A percentile compares a stretch with the other conserved stretches of the same genome.
phyloP scores from a whole-genome alignment of 2,797 vertebrate species.

The Melanotaenia maccullochi region DNA sequence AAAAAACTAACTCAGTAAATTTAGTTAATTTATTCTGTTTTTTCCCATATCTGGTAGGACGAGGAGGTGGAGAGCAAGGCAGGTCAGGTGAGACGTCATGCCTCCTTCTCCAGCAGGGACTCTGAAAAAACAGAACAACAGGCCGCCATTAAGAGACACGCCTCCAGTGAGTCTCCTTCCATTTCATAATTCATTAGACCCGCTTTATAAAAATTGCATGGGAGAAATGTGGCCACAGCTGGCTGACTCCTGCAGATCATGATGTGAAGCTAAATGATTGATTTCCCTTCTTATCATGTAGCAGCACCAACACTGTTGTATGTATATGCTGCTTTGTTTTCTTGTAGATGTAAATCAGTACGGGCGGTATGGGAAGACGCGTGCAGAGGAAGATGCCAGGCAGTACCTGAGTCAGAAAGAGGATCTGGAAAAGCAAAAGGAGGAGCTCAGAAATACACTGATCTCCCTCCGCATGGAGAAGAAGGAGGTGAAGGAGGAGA shows the following conservation, averaged over 20 bases:
- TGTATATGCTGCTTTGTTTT: slow-evolving; percentile 13
- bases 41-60: slow-evolving; percentile 60
- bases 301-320: background rate
- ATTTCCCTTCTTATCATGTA: background rate
- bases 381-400: slow-evolving; percentile 94
- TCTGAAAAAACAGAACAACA: slow-evolving; percentile 88
- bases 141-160: slow-evolving; percentile 91
- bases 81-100: slow-evolving; percentile 89
- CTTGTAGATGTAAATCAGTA: slow-evolving; percentile 92
- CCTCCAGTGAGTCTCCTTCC: slow-evolving; percentile 87
- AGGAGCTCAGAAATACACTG: slow-evolving; percentile 86
- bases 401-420: slow-evolving; percentile 91
- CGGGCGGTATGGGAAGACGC: slow-evolving; percentile 92
- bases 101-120: slow-evolving; percentile 93
- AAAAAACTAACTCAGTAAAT: background rate
- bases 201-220: slow-evolving; percentile 13
- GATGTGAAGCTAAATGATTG: background rate
- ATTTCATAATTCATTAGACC: slow-evolving; percentile 18
- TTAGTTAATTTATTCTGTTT: background rate
- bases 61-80: slow-evolving; percentile 76
- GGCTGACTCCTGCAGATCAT: background rate
- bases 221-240: slow-evolving; percentile 22
- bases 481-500: slow-evolving; percentile 87
- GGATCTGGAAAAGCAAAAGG: slow-evolving; percentile 92
- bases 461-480: slow-evolving; percentile 88